Evolutionary conservation across 2,113 vertebrate genomes (phyloP).

Genomic region (Corythornis cristatus): DNA sequence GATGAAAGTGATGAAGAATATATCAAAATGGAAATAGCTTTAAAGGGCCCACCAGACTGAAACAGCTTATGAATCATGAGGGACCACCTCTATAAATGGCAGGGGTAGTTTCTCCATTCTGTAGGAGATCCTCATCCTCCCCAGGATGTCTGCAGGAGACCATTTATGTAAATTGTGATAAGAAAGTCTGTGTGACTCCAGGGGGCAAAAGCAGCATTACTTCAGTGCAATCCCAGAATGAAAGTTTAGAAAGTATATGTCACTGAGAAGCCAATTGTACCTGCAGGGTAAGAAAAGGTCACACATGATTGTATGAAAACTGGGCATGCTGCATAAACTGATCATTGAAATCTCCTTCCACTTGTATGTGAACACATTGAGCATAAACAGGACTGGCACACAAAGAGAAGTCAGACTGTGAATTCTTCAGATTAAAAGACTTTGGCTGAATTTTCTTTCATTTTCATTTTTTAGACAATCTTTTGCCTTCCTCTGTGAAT

Average conservation of each 20-base stretch:
- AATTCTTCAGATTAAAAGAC: background rate
- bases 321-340: background rate
- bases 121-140: background rate
- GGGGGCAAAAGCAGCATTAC: background rate
- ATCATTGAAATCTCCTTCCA: conserved; percentile 22
- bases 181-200: background rate
- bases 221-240: background rate
- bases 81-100: background rate
- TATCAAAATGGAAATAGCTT: conserved; percentile 5
- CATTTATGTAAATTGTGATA: background rate
- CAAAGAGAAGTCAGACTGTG: background rate
- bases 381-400: background rate
- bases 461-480: background rate
- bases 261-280: conserved; percentile 28
- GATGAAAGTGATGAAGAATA: background rate
- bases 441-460: background rate
- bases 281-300: conserved; percentile 24
- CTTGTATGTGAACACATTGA: background rate
- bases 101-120: background rate
- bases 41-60: background rate
- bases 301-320: background rate
- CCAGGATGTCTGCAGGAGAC: background rate
- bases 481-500: background rate
- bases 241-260: conserved; percentile 37
- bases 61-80: background rate